Evolutionary conservation across 2,113 vertebrate genomes (phyloP).

Genomic region (Odobenus rosmarus): DNA sequence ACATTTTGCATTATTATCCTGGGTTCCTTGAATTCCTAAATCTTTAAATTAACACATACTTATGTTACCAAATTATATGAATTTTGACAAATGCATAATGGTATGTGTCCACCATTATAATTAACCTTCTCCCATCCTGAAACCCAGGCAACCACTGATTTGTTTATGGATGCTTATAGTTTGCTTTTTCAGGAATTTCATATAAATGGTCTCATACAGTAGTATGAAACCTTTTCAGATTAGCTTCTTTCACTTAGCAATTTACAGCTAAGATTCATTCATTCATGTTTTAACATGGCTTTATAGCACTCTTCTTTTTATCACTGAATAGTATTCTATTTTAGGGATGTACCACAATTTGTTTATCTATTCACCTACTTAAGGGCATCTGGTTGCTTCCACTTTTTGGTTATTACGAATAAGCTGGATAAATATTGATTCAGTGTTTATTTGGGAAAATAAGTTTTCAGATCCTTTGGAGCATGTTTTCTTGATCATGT

Average conservation of each 20-base stretch:
- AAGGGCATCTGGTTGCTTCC: background rate
- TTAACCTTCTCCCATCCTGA: background rate
- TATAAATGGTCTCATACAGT: background rate
- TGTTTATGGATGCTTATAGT: background rate
- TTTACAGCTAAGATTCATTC: background rate
- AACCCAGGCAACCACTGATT: background rate
- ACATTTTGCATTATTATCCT: background rate
- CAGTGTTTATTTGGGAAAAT: background rate
- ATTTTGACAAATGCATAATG: background rate
- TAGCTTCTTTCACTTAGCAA: background rate
- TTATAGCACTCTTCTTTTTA: background rate
- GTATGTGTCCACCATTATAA: background rate
- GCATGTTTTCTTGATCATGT: background rate
- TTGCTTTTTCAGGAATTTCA: background rate
- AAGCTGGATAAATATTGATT: background rate
- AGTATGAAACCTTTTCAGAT: background rate
- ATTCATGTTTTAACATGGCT: background rate
- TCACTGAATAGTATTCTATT: background rate
- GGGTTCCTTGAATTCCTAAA: background rate
- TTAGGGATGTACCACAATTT: background rate
- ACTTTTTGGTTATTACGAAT: background rate
- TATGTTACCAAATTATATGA: background rate
- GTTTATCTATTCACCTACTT: background rate
- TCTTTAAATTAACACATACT: background rate
- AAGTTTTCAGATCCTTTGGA: background rate